phyloP scores from a whole-genome alignment of 2,113 vertebrate species.

The Malaclemys terrapin region DNA sequence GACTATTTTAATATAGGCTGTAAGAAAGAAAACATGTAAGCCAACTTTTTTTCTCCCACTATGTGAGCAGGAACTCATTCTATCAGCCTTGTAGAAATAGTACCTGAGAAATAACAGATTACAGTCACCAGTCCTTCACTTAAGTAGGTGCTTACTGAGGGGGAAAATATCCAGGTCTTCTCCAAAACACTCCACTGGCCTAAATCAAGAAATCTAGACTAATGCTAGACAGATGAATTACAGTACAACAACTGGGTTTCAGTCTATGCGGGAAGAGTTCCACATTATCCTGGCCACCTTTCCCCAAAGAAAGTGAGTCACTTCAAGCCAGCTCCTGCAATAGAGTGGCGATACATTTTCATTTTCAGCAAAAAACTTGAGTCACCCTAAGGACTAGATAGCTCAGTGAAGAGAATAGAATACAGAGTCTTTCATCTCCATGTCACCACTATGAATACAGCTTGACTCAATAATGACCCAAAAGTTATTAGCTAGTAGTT shows the following conservation, averaged over 20 bases:
- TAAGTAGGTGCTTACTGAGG: conserved; percentile 61
- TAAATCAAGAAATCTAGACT: background rate
- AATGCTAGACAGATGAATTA: conserved; percentile 49
- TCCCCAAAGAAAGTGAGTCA: conserved; percentile 57
- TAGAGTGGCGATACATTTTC: conserved; percentile 59
- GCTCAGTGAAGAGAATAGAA: background rate
- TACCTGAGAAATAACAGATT: conserved; percentile 68
- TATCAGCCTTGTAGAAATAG: conserved; percentile 64
- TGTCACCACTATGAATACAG: fast-evolving
- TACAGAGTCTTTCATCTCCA: conserved; percentile 21
- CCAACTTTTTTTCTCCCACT: conserved; percentile 52
- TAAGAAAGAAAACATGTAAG: conserved; percentile 59
- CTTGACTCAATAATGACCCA: background rate
- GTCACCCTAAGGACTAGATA: conserved; percentile 33
- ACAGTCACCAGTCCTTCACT: conserved; percentile 62
- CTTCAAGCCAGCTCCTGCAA: conserved; percentile 40
- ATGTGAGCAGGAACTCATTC: conserved; percentile 33
- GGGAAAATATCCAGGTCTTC: conserved; percentile 57
- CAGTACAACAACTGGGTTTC: conserved; percentile 35
- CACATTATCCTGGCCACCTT: conserved; percentile 46
- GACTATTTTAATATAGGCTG: conserved; percentile 62
- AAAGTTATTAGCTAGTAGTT: conserved; percentile 7
- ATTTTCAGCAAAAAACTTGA: conserved; percentile 61
- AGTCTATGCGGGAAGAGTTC: conserved; percentile 37
- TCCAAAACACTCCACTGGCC: conserved; percentile 21